These are phyloP conservation scores for Cephonodes hylas DNA, from an alignment of 2,888 invertebrate species.

Conservation along the genomic window DNA sequence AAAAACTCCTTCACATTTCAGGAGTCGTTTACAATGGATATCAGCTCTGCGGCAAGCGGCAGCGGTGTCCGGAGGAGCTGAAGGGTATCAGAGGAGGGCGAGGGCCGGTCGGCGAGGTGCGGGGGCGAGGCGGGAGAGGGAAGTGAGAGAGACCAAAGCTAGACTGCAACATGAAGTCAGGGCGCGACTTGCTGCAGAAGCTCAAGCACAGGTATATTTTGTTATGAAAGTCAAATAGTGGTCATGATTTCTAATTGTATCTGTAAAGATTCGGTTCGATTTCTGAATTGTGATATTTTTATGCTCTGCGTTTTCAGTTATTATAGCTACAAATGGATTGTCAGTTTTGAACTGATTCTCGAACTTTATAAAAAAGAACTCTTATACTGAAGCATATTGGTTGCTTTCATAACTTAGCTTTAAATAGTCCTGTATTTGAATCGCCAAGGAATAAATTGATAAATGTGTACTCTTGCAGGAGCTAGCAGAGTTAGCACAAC, in stretches of 20 bases:
- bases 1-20: conserved; percentile 33
- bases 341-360: no score
- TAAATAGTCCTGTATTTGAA: background rate
- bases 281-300: no score
- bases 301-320: no score
- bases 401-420: no score
- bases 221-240: background rate
- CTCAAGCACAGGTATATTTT: conserved; percentile 67
- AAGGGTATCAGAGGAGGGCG: conserved; percentile 85
- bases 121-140: conserved; percentile 78
- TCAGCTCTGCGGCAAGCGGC: conserved; percentile 87
- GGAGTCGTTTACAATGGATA: conserved; percentile 88
- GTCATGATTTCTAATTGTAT: background rate
- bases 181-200: conserved; percentile 82
- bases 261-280: no score
- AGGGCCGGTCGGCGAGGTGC: conserved; percentile 75
- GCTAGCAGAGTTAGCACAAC: conserved; percentile 84
- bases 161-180: conserved; percentile 84
- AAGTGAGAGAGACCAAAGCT: conserved; percentile 82
- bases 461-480: conserved; percentile 67
- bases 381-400: no score
- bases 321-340: no score
- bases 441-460: no score
- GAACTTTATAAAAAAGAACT: no score
- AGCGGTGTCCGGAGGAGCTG: conserved; percentile 84